phyloP scores from a whole-genome alignment of 2,113 vertebrate genomes.

The Coptodon rendalli region DNA sequence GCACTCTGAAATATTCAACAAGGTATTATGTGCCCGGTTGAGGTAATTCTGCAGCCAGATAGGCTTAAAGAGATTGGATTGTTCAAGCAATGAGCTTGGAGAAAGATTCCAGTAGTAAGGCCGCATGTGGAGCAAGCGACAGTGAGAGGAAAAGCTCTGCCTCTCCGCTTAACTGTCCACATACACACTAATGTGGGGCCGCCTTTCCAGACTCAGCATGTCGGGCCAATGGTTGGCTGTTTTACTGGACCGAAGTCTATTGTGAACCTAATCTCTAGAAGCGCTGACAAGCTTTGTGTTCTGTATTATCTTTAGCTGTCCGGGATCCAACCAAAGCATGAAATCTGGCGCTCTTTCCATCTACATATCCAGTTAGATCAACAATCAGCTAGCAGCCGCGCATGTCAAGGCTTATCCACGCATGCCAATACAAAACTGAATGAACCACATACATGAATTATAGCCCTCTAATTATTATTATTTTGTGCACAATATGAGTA shows the following conservation, averaged over 20 bases:
- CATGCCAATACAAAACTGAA: neutral
- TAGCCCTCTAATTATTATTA: neutral
- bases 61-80: neutral
- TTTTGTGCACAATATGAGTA: neutral
- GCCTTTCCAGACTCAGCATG: constrained; percentile 53
- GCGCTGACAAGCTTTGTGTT: constrained; percentile 67
- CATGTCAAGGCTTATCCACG: constrained; percentile 36
- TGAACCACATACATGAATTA: neutral
- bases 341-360: constrained; percentile 52
- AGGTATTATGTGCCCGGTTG: constrained; percentile 29
- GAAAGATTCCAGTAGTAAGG: neutral
- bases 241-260: constrained; percentile 64
- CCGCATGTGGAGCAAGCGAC: neutral
- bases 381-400: constrained; percentile 16
- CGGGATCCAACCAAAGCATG: constrained; percentile 47
- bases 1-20: constrained; percentile 58
- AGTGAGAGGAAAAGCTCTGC: neutral
- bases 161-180: constrained; percentile 12
- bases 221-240: constrained; percentile 30
- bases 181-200: neutral
- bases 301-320: constrained; percentile 62
- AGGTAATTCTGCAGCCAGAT: constrained; percentile 29
- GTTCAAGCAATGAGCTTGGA: neutral
- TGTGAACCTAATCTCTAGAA: constrained; percentile 67
- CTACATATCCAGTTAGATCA: constrained; percentile 50